These are phyloP conservation scores for Hipposideros larvatus DNA, from an alignment of 2,797 vertebrate genomes.

Conservation along the genomic window DNA sequence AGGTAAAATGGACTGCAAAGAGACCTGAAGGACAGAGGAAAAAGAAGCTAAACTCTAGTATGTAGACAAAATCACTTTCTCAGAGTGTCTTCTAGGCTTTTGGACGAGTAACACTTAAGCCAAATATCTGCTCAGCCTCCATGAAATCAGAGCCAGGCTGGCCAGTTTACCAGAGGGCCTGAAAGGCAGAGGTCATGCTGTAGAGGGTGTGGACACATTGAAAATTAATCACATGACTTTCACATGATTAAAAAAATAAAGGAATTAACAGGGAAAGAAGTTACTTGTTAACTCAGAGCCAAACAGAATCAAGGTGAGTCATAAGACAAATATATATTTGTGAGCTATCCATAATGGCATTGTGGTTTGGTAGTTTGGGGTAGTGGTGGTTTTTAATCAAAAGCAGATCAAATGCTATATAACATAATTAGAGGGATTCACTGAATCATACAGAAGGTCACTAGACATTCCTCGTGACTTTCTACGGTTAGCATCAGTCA, in stretches of 20 bases:
- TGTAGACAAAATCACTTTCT: conserved; percentile 67
- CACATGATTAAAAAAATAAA: not conserved
- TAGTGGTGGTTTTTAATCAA: conserved; percentile 21
- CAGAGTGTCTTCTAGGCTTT: conserved; percentile 51
- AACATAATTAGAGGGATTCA: not conserved
- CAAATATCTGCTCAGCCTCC: conserved; percentile 38
- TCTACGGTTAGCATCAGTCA: not conserved
- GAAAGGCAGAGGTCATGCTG: not conserved
- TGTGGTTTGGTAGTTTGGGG: not conserved
- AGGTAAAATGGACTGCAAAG: not conserved
- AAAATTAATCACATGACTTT: conserved; percentile 5
- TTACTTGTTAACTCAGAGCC: not conserved
- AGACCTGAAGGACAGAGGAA: not conserved
- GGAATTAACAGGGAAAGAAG: not conserved
- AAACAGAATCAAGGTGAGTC: not conserved
- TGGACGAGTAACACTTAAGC: not conserved
- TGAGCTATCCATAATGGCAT: not conserved
- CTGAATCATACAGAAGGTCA: conserved; percentile 70
- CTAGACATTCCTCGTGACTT: not conserved
- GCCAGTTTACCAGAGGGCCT: not conserved
- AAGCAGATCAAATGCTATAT: conserved; percentile 60
- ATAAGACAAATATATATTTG: conserved; percentile 67
- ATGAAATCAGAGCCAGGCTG: conserved; percentile 51
- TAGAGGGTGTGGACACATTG: not conserved
- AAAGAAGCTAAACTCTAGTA: conserved; percentile 45